These are phyloP conservation scores for Dryas iulia DNA, from an alignment of 1,140 invertebrate species.

Conservation along the genomic window DNA sequence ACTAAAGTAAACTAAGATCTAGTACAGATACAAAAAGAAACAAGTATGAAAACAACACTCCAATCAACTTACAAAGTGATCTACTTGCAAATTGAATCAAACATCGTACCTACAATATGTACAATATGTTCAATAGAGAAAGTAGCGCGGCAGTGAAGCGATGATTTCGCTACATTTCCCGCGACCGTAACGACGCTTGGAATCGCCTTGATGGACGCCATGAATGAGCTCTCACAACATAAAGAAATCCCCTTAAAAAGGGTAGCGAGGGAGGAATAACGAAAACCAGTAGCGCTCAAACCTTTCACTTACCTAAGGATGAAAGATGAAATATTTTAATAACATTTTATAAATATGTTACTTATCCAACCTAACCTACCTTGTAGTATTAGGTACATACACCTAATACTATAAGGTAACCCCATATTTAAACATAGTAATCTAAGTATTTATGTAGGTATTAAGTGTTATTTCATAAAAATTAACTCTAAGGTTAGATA, in stretches of 20 bases:
- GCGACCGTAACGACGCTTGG: constrained; percentile 73
- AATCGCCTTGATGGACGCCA: constrained; percentile 79
- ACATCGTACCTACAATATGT: constrained; percentile 53
- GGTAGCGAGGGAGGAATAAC: constrained; percentile 75
- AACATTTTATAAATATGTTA: too few species aligned
- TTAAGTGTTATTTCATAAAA: too few species aligned
- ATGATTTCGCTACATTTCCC: constrained; percentile 79
- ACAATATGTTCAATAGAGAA: constrained; percentile 68
- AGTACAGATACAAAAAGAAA: background rate
- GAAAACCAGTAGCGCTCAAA: constrained; percentile 52
- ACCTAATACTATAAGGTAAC: too few species aligned
- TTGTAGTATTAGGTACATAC: too few species aligned
- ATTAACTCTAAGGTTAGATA: background rate
- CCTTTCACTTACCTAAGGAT: constrained; percentile 7
- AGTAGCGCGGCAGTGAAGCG: constrained; percentile 66
- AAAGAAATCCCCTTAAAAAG: constrained; percentile 81
- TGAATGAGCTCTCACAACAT: constrained; percentile 80
- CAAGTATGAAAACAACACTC: constrained; percentile 14
- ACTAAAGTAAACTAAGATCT: too few species aligned
- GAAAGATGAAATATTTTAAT: too few species aligned
- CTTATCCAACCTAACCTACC: background rate
- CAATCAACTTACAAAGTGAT: background rate
- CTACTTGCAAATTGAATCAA: constrained; percentile 53
- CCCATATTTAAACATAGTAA: too few species aligned
- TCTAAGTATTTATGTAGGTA: too few species aligned